Percentiles rank a stretch among this genome's conserved stretches.
phyloP scores from a whole-genome alignment of 1,140 invertebrate species.

The Ceratoteleas bidentatus region DNA sequence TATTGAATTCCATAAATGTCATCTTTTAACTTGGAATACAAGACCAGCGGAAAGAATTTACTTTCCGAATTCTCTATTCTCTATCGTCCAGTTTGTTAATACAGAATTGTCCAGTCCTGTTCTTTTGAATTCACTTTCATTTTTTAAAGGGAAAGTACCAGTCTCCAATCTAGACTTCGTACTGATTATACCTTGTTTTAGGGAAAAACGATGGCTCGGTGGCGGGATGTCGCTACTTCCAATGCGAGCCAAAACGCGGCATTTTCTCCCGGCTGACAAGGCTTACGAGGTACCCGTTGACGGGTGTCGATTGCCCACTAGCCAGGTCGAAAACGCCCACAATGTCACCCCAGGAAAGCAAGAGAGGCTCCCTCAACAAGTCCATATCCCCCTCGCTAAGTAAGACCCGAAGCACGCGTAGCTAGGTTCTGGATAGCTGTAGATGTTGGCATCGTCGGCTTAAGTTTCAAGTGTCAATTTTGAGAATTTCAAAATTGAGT shows the following conservation, averaged over 20 bases:
- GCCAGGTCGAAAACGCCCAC: conserved; percentile 75
- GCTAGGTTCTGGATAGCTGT: conserved; percentile 29
- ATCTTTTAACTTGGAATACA: no score
- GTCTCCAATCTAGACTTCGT: no score
- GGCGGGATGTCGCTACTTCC: conserved; percentile 94
- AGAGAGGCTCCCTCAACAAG: conserved; percentile 70
- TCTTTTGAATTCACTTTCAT: no score
- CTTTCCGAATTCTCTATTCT: no score
- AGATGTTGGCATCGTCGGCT: conserved; percentile 10
- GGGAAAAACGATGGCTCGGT: conserved; percentile 99
- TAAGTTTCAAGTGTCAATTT: conserved; percentile 44
- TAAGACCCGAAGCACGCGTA: conserved; percentile 75
- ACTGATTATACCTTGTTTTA: conserved; percentile 75
- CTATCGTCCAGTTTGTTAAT: no score
- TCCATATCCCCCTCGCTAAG: conserved; percentile 77
- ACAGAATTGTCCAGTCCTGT: no score
- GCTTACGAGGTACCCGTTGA: conserved; percentile 88
- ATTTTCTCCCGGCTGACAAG: conserved; percentile 95
- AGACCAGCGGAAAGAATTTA: no score
- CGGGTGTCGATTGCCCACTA: conserved; percentile 65
- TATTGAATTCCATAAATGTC: no score
- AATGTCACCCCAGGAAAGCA: conserved; percentile 74
- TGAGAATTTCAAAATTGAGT: no score
- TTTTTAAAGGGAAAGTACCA: no score
- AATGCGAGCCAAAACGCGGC: conserved; percentile 95